phyloP scores from a whole-genome alignment of 2,888 invertebrate genomes.

The Tillus elongatus region DNA sequence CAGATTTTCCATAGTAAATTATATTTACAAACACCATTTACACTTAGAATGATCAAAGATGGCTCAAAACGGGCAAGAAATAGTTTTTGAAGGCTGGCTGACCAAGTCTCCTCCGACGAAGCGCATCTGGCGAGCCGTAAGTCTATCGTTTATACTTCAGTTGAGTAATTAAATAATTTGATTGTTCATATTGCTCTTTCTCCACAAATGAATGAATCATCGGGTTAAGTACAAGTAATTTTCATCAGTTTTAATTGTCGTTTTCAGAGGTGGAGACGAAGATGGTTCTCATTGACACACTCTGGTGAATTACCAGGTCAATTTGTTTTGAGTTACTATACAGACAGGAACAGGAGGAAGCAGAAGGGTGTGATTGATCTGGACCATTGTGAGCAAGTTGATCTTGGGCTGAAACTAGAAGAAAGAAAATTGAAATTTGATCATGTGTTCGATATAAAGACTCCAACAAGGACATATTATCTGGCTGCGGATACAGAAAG shows the following conservation, averaged over 20 bases:
- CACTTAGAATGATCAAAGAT: slow-evolving; percentile 27
- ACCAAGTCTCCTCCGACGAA: slow-evolving; percentile 90
- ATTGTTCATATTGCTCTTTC: too few relatives aligned
- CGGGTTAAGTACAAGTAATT: slow-evolving; percentile 14
- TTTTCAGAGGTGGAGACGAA: slow-evolving; percentile 82
- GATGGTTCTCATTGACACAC: slow-evolving; percentile 89
- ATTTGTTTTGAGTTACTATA: slow-evolving; percentile 88
- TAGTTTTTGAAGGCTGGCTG: slow-evolving; percentile 87
- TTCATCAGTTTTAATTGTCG: too few relatives aligned
- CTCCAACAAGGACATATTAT: slow-evolving; percentile 82
- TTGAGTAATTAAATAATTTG: too few relatives aligned
- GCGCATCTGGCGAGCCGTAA: slow-evolving; percentile 87
- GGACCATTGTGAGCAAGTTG: slow-evolving; percentile 93
- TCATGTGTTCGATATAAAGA: slow-evolving; percentile 82
- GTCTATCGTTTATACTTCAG: too few relatives aligned
- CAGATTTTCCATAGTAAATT: too few relatives aligned
- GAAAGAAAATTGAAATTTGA: slow-evolving; percentile 71
- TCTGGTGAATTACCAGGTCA: slow-evolving; percentile 89
- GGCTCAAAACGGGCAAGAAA: slow-evolving; percentile 53
- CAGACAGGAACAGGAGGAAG: slow-evolving; percentile 75
- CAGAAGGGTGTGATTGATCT: slow-evolving; percentile 85
- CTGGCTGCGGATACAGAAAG: slow-evolving; percentile 84
- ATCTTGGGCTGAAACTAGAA: slow-evolving; percentile 77
- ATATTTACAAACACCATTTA: too few relatives aligned
- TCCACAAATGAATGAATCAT: slow-evolving; percentile 28